These are phyloP conservation scores for Astyanax mexicanus DNA, from an alignment of 2,797 vertebrate genomes.

Conservation along the genomic window DNA sequence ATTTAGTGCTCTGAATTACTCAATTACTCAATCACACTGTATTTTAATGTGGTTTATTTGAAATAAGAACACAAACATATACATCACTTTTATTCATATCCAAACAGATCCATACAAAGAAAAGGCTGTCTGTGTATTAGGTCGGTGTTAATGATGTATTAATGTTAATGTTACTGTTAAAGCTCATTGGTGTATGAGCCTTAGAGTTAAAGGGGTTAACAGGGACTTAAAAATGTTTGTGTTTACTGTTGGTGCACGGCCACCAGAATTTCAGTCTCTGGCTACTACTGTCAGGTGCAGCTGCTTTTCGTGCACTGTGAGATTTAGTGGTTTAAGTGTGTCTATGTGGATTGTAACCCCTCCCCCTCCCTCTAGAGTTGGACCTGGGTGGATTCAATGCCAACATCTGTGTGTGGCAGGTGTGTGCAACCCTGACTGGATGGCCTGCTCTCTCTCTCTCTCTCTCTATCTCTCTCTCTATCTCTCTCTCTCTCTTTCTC, in stretches of 20 bases:
- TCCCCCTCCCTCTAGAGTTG: constrained; percentile 32
- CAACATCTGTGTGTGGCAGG: constrained; percentile 83
- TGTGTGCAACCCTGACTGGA: constrained; percentile 62
- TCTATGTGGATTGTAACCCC: constrained; percentile 34
- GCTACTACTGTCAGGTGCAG: constrained; percentile 66
- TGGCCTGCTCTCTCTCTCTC: constrained; percentile 33
- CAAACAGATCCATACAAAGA: too few relatives aligned
- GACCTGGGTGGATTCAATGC: constrained; percentile 77
- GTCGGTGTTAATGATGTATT: too few relatives aligned
- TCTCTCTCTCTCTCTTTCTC: not conserved
- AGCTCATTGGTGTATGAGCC: too few relatives aligned
- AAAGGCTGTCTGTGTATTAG: too few relatives aligned
- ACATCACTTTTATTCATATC: too few relatives aligned
- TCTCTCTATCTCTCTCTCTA: not conserved
- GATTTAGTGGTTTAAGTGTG: constrained; percentile 18
- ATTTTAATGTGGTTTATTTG: too few relatives aligned
- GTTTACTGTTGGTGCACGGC: too few relatives aligned
- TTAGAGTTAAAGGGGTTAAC: too few relatives aligned
- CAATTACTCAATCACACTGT: too few relatives aligned
- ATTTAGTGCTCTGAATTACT: not conserved
- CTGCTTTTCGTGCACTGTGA: constrained; percentile 28
- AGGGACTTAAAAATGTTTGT: too few relatives aligned
- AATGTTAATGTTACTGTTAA: too few relatives aligned
- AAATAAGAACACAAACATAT: too few relatives aligned
- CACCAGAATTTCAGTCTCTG: constrained; percentile 34